These are phyloP conservation scores for Ageneiosus marmoratus DNA, from an alignment of 2,113 vertebrate genomes.

Conservation along the genomic window DNA sequence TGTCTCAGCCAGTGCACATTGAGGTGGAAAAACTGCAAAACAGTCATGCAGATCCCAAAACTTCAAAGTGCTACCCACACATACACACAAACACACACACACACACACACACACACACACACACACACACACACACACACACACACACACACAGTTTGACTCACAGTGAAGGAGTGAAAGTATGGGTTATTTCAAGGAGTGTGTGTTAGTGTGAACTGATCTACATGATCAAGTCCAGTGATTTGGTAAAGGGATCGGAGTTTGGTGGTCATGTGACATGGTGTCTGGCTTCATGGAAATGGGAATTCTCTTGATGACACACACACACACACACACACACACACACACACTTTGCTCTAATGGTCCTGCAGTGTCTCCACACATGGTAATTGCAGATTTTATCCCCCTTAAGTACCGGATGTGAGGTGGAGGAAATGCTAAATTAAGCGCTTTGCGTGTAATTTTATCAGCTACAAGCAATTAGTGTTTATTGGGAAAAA, in stretches of 20 bases:
- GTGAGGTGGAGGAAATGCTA: constrained; percentile 58
- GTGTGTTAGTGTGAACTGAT: too few relatives aligned
- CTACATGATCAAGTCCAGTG: too few relatives aligned
- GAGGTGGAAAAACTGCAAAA: not conserved
- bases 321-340: constrained; percentile 21
- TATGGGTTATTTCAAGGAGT: too few relatives aligned
- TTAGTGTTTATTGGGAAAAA: constrained; percentile 40
- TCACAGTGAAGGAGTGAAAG: too few relatives aligned
- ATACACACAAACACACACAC: too few relatives aligned
- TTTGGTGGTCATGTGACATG: too few relatives aligned
- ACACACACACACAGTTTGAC: constrained; percentile 54
- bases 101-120: constrained; percentile 36
- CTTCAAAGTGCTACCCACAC: constrained; percentile 15
- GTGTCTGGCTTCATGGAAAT: too few relatives aligned
- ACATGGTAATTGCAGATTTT: constrained; percentile 57
- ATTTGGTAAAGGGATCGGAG: too few relatives aligned
- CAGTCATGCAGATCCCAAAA: constrained; percentile 8
- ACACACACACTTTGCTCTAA: constrained; percentile 57
- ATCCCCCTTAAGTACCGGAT: constrained; percentile 55
- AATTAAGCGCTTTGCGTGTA: constrained; percentile 54
- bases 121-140: constrained; percentile 49
- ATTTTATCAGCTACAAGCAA: constrained; percentile 60
- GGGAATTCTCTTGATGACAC: too few relatives aligned
- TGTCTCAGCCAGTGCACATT: not conserved
- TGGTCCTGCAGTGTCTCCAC: constrained; percentile 68